These are phyloP conservation scores for Zaprionus inermis DNA, from an alignment of 1,140 invertebrate species.

Conservation along the genomic window DNA sequence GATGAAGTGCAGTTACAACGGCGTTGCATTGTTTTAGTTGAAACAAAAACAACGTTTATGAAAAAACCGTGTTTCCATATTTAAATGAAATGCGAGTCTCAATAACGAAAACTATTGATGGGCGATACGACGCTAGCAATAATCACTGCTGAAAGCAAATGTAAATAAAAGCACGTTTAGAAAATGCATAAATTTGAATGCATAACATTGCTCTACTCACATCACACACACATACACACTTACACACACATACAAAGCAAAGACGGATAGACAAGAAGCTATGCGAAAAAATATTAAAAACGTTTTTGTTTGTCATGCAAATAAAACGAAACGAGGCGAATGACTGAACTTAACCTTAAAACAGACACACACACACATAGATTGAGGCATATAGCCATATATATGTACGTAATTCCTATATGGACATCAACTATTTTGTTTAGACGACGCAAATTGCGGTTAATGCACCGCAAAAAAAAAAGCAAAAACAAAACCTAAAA, in stretches of 20 bases:
- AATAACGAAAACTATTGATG: slow-evolving; percentile 38
- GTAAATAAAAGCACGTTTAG: slow-evolving; percentile 60
- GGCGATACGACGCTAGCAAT: slow-evolving; percentile 20
- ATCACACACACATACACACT: not conserved
- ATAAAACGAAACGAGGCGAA: slow-evolving; percentile 65
- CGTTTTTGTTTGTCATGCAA: slow-evolving; percentile 60
- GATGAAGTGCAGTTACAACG: slow-evolving; percentile 29
- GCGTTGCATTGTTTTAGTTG: slow-evolving; percentile 29
- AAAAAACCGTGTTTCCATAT: slow-evolving; percentile 16
- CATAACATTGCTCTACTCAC: slow-evolving; percentile 39
- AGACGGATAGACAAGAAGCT: slow-evolving; percentile 5
- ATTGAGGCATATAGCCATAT: slow-evolving; percentile 9
- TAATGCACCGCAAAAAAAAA: slow-evolving; percentile 51
- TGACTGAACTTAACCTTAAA: slow-evolving; percentile 71
- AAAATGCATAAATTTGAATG: slow-evolving; percentile 60
- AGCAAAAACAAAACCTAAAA: slow-evolving; percentile 31
- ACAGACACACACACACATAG: slow-evolving; percentile 29
- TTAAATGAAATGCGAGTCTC: slow-evolving; percentile 21
- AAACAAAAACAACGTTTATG: slow-evolving; percentile 31
- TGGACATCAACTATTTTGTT: slow-evolving; percentile 46
- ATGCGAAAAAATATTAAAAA: slow-evolving; percentile 46
- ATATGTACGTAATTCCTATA: slow-evolving; percentile 44
- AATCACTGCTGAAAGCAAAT: slow-evolving; percentile 40
- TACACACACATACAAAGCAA: slow-evolving; percentile 3
- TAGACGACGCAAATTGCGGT: slow-evolving; percentile 51